Base-by-base conservation (phyloP, 2,888 invertebrate species). In the Caenorhabditis zanzibari region DNA sequence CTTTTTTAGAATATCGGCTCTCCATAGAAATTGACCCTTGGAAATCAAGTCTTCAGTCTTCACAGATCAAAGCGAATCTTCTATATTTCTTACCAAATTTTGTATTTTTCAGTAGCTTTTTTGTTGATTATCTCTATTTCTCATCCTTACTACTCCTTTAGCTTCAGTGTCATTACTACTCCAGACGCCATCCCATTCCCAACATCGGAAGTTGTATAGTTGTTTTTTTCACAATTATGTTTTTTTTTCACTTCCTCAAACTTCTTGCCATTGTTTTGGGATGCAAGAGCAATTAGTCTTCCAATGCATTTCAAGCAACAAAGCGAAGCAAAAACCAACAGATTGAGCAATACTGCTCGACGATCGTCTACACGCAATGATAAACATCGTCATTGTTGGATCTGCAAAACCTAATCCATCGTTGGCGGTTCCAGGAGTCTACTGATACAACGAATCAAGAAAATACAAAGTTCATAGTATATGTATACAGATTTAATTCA, bases 251-350 rank as follows among this genome's bases (percentile, higher is more conserved):
- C 61, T 41, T 64, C n/a, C 28, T 58, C 35, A 26, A n/a, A 35
- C 32, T 58, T 58, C 58, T 52, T 66, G 14, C 66, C 22, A 52
- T 66, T 66, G 49, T 49, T 66, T 66, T 66, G 7, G 22, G 49
- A 19, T 22, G 19, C 28, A 10, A 64, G 49, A 66, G 66, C 66
- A 66, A 66, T 66, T 66, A 66, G 66, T 35, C 52, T 19, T 24
- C 19, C 10, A 22, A 41, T 32, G 19, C 19, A 61, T 61, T 59
- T 32, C 24, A 28, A 26, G 26, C 4, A 26, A 2, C n/a, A n/a
- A n/a, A n/a, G n/a, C n/a, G 32, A 22, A 49, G 64, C 49, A 66
- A 66, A 52, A 66, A 49, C 66, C 49, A 66, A 49, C 24, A 66
- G 47, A 66, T 47, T 47, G 47, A 47, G 47, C n/a, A 52, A n/a